Base-by-base conservation (phyloP, 2,113 vertebrate species). In the Bettongia penicillata region DNA sequence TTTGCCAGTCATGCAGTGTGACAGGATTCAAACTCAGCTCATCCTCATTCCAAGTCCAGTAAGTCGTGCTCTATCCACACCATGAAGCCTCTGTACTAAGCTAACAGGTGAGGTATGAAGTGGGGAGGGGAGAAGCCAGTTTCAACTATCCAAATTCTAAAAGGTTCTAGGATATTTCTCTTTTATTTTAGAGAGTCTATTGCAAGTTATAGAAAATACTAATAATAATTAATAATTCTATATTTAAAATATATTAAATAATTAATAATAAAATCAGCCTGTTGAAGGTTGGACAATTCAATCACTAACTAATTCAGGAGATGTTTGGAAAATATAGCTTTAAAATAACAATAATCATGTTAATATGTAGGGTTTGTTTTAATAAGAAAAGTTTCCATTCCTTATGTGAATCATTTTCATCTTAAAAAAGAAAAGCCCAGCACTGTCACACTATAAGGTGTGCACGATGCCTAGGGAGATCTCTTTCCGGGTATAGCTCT, bases 391-490 rank as follows among this genome's bases (percentile, higher is more conserved):
- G 92, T 37, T 97, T 93, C 61, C 47, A 91, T 93, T 91, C 90
- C 61, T 93, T 98, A 89, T 97, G 96, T 97, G 95, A 96, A 96
- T 37, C 96, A n/a, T 97, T 94, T 98, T 95, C 91, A 90, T 93
- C 97, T 95, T 53, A 89, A 19, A 49, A 95, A 89, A 97, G 53
- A 24, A 91, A 52, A 94, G 9, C 10, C 68, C 19, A 95, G 8
- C n/a, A 93, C 89, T 96, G 89, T 96, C 97, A 96, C 94, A 97
- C 95, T 91, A 8, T 93, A 98, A 98, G 97, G 94, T 96, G 89
- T 25, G 98, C 97, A 98, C 96, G 98, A 97, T 96, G 94, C 92
- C 95, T 94, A 97, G 95, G 94, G 95, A 98, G 91, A 98, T 48
- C 84, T 31, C 95, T 98, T 97, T 97, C 95, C 95, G 89, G 91